Evolutionary conservation across 1,140 invertebrate species (phyloP).

Genomic region (Sitophilus oryzae): DNA sequence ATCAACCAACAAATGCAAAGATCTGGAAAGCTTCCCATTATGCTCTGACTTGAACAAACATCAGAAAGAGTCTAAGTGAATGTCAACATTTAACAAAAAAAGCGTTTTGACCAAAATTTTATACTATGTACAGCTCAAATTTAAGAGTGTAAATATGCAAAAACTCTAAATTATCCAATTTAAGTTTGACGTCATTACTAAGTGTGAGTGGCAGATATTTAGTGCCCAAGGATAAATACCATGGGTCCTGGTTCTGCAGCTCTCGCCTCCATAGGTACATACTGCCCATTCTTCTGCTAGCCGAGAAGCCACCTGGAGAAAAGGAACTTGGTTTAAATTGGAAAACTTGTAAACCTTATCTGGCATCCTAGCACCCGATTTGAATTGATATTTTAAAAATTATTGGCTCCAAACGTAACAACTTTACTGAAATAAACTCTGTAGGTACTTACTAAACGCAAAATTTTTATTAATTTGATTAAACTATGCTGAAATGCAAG

Average conservation of each 20-base stretch:
- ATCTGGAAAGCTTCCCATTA: too few species aligned
- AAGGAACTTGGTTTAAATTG: slow-evolving; percentile 45
- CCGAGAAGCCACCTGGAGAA: slow-evolving; percentile 44
- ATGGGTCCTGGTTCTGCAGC: slow-evolving; percentile 53
- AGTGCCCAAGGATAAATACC: slow-evolving; percentile 59
- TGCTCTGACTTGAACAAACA: not conserved
- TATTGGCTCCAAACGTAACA: slow-evolving; percentile 7
- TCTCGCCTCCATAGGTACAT: slow-evolving; percentile 42
- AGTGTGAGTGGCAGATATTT: slow-evolving; percentile 46
- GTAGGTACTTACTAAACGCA: slow-evolving; percentile 17
- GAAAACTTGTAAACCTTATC: slow-evolving; percentile 39
- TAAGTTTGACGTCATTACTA: slow-evolving; percentile 36
- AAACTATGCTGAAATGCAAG: slow-evolving; percentile 1
- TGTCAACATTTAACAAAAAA: slow-evolving; percentile 10
- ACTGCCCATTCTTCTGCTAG: slow-evolving; percentile 35
- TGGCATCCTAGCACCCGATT: slow-evolving; percentile 40
- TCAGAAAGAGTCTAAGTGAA: not conserved
- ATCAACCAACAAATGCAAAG: not conserved
- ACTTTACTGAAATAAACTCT: slow-evolving; percentile 10
- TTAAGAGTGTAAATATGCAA: not conserved
- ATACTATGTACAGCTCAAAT: not conserved
- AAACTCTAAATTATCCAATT: slow-evolving; percentile 46
- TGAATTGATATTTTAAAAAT: slow-evolving; percentile 8
- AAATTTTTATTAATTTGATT: not conserved
- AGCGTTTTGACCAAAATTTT: slow-evolving; percentile 7